Evolutionary conservation across 92 coral and sea anemone genomes (phyloP), one percentile per base, ranked within the genome.

Genomic region (Nematostella vectensis): DNA sequence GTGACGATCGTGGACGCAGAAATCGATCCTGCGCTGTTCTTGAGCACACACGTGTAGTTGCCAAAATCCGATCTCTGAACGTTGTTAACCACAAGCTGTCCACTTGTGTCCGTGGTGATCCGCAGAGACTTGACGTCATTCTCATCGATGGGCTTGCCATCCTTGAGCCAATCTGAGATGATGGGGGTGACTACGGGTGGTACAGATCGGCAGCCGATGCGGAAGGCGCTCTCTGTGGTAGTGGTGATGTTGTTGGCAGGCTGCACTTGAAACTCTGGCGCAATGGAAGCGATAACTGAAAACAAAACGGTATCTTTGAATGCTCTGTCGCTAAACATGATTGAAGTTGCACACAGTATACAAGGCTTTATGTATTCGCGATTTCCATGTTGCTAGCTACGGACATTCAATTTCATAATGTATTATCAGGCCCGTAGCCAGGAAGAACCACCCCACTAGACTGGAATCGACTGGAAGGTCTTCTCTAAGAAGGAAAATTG

Each of bases 111-210:
- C 13, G 61, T 36, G 18, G 43, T 42, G 18, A 75, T 61, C 25
- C 78, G 51, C 19, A 29, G 20, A 3, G 73, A 67, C 50, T 1
- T 26, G 8, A 61, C 42, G 29, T 71, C 79, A 27, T 12, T 37
- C 1, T 39, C 61, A 18, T 50, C 11, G 6, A 85, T 55, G 6
- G 77, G 81, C 54, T 77, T 42, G 2, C 96, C 95, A 44, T 89
- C 89, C 57, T 89, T 89, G 16, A 21, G 27, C 95, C 95, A 89
- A 67, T 77, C 88, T 4, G 20, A 10, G 22, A 79, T 31, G 9
- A 70, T 50, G 2, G 74, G 81, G 52, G 62, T 39, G 10, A 59
- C 31, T 13, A 19, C 44, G 16, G 59, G 54, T 1, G 74, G 23
- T 23, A 57, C 56, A 4, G 94, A 72, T 3, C 58, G 59, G 26